A percentile compares a stretch with the other conserved stretches of the same genome.
phyloP scores from a whole-genome alignment of 2,113 vertebrate genomes.

The Hemiprocne comata region DNA sequence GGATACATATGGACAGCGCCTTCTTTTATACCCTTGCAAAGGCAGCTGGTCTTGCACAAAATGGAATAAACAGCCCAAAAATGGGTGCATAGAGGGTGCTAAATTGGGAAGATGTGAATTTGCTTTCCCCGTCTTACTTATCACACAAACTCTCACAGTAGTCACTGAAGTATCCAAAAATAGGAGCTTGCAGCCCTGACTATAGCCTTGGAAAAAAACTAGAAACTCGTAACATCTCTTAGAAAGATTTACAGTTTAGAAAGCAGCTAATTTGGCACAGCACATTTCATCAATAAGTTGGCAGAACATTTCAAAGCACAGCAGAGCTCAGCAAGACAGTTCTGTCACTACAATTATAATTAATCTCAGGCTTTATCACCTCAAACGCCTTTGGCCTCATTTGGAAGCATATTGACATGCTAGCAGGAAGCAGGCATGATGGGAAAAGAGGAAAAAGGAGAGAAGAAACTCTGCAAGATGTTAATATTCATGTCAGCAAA shows the following conservation, averaged over 20 bases:
- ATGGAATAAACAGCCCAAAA: slow-evolving; percentile 30
- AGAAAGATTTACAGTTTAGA: not conserved
- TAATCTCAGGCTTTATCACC: slow-evolving; percentile 14
- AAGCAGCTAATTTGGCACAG: slow-evolving; percentile 10
- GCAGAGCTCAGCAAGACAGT: slow-evolving; percentile 1
- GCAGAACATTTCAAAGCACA: slow-evolving; percentile 7
- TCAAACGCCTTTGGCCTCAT: slow-evolving; percentile 35
- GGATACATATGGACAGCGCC: not conserved
- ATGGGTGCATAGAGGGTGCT: not conserved
- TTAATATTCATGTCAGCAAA: slow-evolving; percentile 12
- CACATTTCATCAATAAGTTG: slow-evolving; percentile 17
- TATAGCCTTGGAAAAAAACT: slow-evolving; percentile 9
- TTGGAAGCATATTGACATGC: slow-evolving; percentile 15
- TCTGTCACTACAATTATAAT: not conserved
- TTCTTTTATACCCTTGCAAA: not conserved
- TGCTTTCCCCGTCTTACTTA: slow-evolving; percentile 7
- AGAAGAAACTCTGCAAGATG: not conserved
- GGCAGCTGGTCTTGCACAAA: slow-evolving; percentile 35
- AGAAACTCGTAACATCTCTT: not conserved
- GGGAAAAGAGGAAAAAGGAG: not conserved
- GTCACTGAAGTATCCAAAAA: slow-evolving; percentile 32
- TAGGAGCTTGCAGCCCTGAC: slow-evolving; percentile 35
- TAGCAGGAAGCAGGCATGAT: not conserved
- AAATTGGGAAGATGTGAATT: slow-evolving; percentile 55
- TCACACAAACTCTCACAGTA: slow-evolving; percentile 18